These are phyloP conservation scores for Eulemur albifrons DNA, from an alignment of 2,797 vertebrate genomes.

Conservation along the genomic window DNA sequence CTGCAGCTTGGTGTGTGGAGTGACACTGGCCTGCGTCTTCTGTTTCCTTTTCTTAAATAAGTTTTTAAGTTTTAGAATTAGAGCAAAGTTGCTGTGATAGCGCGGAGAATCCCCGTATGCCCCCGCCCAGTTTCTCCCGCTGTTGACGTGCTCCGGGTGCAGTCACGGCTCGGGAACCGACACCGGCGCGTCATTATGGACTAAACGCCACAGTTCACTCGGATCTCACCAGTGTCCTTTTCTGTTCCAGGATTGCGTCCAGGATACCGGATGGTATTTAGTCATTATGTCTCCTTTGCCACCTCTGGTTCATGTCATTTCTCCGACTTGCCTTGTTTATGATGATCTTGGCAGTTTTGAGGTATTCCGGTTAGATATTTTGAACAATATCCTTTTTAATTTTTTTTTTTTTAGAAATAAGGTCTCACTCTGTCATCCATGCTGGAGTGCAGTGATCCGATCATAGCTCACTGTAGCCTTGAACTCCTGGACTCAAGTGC, in stretches of 20 bases:
- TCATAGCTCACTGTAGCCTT: not conserved
- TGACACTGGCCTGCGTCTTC: not conserved
- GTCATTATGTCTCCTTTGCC: not conserved
- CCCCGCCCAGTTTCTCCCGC: not conserved
- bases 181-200: rapidly evolving
- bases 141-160: rapidly evolving
- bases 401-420: not conserved
- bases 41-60: not conserved
- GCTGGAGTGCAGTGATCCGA: not conserved
- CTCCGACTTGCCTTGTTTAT: not conserved
- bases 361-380: not conserved
- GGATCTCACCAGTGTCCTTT: rapidly evolving
- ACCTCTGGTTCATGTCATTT: not conserved
- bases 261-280: rapidly evolving
- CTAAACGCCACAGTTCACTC: rapidly evolving
- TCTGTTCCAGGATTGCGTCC: not conserved
- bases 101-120: rapidly evolving
- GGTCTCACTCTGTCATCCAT: not conserved
- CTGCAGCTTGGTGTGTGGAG: not conserved
- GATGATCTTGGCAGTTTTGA: not conserved
- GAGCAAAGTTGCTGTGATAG: not conserved
- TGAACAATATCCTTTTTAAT: not conserved
- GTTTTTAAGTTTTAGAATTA: not conserved
- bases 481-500: not conserved
- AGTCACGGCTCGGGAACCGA: not conserved